Evolutionary conservation across 2,888 invertebrate species (phyloP).

Genomic region (Eremobia ochroleuca): DNA sequence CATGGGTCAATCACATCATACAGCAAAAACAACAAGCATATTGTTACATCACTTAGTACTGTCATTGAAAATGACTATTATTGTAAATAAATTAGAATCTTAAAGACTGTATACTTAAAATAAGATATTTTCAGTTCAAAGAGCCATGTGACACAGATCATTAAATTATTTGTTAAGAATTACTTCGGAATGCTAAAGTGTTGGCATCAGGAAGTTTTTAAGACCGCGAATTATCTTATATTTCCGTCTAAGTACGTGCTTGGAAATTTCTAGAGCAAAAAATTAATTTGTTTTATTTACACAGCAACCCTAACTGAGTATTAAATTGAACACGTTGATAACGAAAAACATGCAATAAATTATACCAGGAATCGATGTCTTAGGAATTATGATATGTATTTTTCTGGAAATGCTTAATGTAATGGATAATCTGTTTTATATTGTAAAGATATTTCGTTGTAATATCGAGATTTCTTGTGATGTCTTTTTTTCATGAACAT

Average conservation of each 20-base stretch:
- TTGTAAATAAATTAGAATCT: constrained; percentile 88
- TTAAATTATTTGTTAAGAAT: constrained; percentile 49
- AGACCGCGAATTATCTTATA: constrained; percentile 49
- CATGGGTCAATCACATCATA: background rate
- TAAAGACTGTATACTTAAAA: constrained; percentile 88
- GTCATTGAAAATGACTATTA: constrained; percentile 85
- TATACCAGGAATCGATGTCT: background rate
- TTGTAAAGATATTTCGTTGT: background rate
- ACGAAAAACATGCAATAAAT: constrained; percentile 15
- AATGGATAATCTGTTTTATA: background rate
- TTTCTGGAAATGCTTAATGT: background rate
- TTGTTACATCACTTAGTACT: constrained; percentile 69
- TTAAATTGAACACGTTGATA: constrained; percentile 35
- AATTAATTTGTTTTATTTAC: constrained; percentile 51
- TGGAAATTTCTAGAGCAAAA: constrained; percentile 54
- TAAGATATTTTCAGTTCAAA: constrained; percentile 68
- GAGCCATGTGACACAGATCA: constrained; percentile 68
- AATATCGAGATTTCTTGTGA: background rate
- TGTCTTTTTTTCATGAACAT: background rate
- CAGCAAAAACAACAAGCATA: constrained; percentile 39
- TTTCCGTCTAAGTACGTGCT: constrained; percentile 50
- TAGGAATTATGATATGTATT: background rate
- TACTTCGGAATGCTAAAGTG: constrained; percentile 44
- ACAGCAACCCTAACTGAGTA: constrained; percentile 27
- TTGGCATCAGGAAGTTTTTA: constrained; percentile 58